Percentiles rank a stretch among this genome's conserved stretches.
phyloP scores from a whole-genome alignment of 2,888 invertebrate species.

The Ormyrus thymus region DNA sequence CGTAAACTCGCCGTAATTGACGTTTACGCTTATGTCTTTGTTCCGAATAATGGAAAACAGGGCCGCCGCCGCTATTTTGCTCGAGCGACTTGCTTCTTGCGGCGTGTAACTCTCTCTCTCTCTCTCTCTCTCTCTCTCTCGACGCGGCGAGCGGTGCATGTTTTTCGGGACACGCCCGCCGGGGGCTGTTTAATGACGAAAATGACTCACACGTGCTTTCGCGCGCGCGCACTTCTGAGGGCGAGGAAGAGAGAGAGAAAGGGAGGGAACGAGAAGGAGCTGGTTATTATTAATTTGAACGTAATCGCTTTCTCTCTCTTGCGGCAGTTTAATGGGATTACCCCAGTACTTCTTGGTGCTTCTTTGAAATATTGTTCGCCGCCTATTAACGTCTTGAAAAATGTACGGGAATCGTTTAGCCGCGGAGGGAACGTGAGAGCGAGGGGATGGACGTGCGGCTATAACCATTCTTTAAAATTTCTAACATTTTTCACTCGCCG shows the following conservation, averaged over 20 bases:
- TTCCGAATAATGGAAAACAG: constrained; percentile 45
- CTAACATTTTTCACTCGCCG: not conserved
- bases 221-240: constrained; percentile 19
- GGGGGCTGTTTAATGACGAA: constrained; percentile 46
- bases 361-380: constrained; percentile 16
- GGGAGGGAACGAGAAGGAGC: constrained; percentile 53
- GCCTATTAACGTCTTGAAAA: constrained; percentile 40
- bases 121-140: too few relatives aligned
- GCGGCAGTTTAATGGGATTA: constrained; percentile 22
- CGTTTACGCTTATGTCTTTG: constrained; percentile 52
- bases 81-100: not conserved
- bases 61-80: not conserved
- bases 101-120: not conserved
- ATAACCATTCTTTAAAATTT: not conserved
- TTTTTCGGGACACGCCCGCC: constrained; percentile 29
- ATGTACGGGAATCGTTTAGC: constrained; percentile 30
- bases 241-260: constrained; percentile 57
- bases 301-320: constrained; percentile 30
- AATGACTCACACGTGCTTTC: constrained; percentile 49
- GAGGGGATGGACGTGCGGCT: not conserved
- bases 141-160: not conserved
- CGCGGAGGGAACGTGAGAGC: not conserved
- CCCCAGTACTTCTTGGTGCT: not conserved
- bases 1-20: constrained; percentile 50
- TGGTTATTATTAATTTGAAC: constrained; percentile 53